These are phyloP conservation scores for Heliconius aoede DNA, from an alignment of 2,888 invertebrate genomes.

Conservation along the genomic window DNA sequence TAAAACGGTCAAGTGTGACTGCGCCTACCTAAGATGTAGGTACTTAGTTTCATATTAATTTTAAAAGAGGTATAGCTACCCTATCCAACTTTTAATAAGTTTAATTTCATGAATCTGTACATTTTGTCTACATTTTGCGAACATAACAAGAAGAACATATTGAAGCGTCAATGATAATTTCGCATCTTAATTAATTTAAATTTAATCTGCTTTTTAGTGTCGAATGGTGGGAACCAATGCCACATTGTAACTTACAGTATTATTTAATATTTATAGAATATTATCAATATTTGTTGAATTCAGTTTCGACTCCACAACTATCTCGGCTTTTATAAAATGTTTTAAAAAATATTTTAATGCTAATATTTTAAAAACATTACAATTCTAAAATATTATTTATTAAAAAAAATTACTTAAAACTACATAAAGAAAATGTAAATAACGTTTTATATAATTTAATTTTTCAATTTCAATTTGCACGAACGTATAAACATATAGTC, in stretches of 20 bases:
- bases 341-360: background rate
- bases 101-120: too few relatives aligned
- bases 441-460: background rate
- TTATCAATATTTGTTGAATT: background rate
- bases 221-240: background rate
- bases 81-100: too few relatives aligned
- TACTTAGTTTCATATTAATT: too few relatives aligned
- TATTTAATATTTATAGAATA: too few relatives aligned
- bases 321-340: background rate
- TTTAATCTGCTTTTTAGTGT: too few relatives aligned
- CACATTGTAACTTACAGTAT: background rate
- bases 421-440: conserved; percentile 14
- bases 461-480: conserved; percentile 32
- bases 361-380: background rate
- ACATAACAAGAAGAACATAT: too few relatives aligned
- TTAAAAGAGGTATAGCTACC: too few relatives aligned
- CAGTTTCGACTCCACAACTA: background rate
- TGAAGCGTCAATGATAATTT: too few relatives aligned
- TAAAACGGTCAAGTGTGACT: too few relatives aligned
- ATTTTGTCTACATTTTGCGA: too few relatives aligned
- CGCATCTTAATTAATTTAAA: too few relatives aligned
- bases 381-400: background rate
- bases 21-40: too few relatives aligned
- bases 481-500: conserved; percentile 32
- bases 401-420: background rate